Percentiles rank a stretch among this genome's conserved stretches.
Conservation (phyloP, 2,888 invertebrate genomes). For the Flexamia atlantica region DNA sequence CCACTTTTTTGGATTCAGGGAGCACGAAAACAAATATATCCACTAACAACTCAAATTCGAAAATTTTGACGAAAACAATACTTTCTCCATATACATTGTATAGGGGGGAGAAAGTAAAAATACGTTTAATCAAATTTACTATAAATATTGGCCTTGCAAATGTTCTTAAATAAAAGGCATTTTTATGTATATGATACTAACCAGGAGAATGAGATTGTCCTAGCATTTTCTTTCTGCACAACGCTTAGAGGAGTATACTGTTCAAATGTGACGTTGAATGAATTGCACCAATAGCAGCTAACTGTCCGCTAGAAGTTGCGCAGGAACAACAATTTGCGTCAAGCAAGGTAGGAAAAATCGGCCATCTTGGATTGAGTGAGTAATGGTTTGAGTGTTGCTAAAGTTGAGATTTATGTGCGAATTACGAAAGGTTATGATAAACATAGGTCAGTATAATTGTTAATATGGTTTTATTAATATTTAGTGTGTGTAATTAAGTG, state of each 20-base stretch:
- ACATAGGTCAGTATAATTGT: slow-evolving; percentile 69
- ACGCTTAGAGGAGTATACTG: neutral
- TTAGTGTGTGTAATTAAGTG: slow-evolving; percentile 55
- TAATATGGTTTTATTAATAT: slow-evolving; percentile 27
- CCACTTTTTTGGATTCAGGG: no score
- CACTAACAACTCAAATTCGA: no score
- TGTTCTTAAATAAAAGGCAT: no score
- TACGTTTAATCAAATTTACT: no score
- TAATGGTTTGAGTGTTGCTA: slow-evolving; percentile 69
- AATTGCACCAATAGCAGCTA: slow-evolving; percentile 61
- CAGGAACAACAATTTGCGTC: slow-evolving; percentile 71
- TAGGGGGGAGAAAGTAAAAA: no score
- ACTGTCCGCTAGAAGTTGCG: slow-evolving; percentile 70
- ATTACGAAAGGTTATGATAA: slow-evolving; percentile 67
- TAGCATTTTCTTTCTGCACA: slow-evolving; percentile 9
- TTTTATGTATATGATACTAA: no score
- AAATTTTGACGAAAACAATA: no score
- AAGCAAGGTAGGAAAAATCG: slow-evolving; percentile 71
- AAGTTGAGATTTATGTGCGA: slow-evolving; percentile 68
- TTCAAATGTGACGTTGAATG: slow-evolving; percentile 62
- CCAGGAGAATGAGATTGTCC: neutral
- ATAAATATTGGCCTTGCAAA: no score
- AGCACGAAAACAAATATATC: no score
- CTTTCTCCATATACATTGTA: no score
- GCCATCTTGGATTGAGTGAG: slow-evolving; percentile 72